These are phyloP conservation scores for Elanus axillaris DNA, from an alignment of 2,113 vertebrate species.

Conservation along the genomic window DNA sequence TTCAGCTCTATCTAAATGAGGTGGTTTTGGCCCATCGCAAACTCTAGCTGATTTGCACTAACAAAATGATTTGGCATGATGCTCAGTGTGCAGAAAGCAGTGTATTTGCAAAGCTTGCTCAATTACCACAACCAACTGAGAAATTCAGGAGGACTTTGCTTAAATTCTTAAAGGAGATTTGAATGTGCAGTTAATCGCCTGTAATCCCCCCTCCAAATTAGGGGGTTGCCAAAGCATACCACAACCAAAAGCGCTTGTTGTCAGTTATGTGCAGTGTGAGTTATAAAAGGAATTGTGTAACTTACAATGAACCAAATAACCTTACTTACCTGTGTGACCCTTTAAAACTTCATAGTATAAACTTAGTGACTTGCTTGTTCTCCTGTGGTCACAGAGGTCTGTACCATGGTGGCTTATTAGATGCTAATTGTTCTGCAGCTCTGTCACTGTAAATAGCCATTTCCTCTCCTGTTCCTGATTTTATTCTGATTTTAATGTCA, in stretches of 20 bases:
- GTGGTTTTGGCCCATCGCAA: background rate
- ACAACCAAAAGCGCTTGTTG: background rate
- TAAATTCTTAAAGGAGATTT: background rate
- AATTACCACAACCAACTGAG: background rate
- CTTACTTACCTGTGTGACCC: background rate
- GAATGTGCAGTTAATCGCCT: background rate
- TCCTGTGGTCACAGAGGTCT: background rate
- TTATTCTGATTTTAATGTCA: background rate
- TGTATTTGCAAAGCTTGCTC: background rate
- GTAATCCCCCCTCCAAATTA: background rate
- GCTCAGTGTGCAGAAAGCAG: background rate
- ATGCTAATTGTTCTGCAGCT: background rate
- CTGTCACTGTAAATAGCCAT: background rate
- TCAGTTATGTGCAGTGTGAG: background rate
- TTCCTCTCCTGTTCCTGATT: background rate
- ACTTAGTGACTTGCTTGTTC: background rate
- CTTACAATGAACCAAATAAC: background rate
- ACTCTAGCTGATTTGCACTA: background rate
- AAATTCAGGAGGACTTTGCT: background rate
- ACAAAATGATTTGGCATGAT: fast-evolving
- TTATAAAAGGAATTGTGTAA: background rate
- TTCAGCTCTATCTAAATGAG: background rate
- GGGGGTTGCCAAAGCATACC: background rate
- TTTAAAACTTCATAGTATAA: background rate
- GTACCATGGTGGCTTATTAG: background rate